These are phyloP conservation scores for Dasysyrphus albostriatus DNA, from an alignment of 2,888 invertebrate genomes.

Conservation along the genomic window DNA sequence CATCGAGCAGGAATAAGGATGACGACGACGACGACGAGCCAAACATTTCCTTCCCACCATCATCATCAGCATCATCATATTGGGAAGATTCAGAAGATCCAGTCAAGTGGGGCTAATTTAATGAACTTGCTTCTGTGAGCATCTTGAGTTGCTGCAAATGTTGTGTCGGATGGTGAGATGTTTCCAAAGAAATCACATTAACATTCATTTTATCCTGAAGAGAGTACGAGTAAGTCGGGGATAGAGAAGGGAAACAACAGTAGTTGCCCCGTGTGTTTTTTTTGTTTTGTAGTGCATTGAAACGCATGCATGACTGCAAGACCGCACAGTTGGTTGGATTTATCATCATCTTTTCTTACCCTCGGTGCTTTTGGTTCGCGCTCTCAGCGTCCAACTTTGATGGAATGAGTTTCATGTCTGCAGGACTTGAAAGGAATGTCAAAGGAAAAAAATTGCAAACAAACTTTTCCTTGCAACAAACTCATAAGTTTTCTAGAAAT, in stretches of 20 bases:
- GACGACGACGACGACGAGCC: neutral
- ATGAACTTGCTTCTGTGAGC: conserved; percentile 54
- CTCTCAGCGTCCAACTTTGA: neutral
- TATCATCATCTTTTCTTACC: conserved; percentile 50
- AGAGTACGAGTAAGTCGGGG: conserved; percentile 2
- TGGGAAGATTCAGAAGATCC: conserved; percentile 35
- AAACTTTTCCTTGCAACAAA: conserved; percentile 63
- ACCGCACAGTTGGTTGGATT: conserved; percentile 60
- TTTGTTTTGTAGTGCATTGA: conserved; percentile 11
- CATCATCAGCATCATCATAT: conserved; percentile 6
- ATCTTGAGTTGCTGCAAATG: conserved; percentile 21
- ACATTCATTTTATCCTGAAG: conserved; percentile 62
- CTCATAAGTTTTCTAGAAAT: conserved; percentile 66
- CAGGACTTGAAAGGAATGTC: conserved; percentile 49
- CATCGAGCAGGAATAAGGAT: conserved; percentile 17
- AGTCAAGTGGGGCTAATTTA: conserved; percentile 74
- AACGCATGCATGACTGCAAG: conserved; percentile 54
- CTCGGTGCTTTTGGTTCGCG: neutral
- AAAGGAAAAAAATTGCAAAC: conserved; percentile 42
- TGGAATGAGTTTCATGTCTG: conserved; percentile 53
- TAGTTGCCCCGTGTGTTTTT: conserved; percentile 14
- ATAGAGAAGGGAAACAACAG: neutral
- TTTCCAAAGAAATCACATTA: conserved; percentile 65
- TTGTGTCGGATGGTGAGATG: conserved; percentile 51
- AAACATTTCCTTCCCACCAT: conserved; percentile 22